Conservation (phyloP, 2,888 invertebrate genomes). For the Stenolophus ochropezus region DNA sequence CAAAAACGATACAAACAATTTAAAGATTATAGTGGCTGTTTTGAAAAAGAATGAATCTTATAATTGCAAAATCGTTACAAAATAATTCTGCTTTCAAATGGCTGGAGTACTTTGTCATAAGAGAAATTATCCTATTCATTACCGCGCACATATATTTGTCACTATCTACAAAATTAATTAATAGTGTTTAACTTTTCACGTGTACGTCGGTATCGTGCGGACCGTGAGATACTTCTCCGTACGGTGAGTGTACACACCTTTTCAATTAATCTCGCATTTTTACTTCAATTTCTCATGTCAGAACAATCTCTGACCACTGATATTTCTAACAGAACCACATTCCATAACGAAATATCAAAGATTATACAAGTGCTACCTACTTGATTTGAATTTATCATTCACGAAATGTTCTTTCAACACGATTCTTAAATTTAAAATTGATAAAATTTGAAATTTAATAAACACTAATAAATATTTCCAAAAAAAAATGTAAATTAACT, state of each 20-base stretch:
- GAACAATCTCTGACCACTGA: constrained; percentile 24
- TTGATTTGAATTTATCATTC: constrained; percentile 28
- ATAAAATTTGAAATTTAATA: too few relatives aligned
- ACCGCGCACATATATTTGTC: constrained; percentile 9
- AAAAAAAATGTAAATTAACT: too few relatives aligned
- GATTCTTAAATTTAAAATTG: background rate
- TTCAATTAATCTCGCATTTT: constrained; percentile 40
- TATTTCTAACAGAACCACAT: constrained; percentile 11
- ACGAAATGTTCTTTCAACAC: background rate
- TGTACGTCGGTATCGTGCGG: background rate
- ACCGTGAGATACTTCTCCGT: constrained; percentile 32
- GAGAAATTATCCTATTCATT: constrained; percentile 17
- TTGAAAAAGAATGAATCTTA: too few relatives aligned
- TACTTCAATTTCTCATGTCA: constrained; percentile 28
- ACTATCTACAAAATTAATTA: constrained; percentile 24
- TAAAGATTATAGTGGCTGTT: too few relatives aligned
- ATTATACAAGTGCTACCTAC: constrained; percentile 15
- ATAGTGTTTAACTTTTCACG: background rate
- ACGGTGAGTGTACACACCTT: constrained; percentile 22
- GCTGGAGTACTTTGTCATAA: background rate
- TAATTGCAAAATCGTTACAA: background rate
- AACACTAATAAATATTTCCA: too few relatives aligned
- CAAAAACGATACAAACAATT: too few relatives aligned
- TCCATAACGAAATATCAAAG: constrained; percentile 6
- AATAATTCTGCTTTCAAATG: background rate